Percentiles rank a stretch among this genome's conserved stretches.
phyloP scores from a whole-genome alignment of 2,113 vertebrate species.

The Phyllostomus hastatus region DNA sequence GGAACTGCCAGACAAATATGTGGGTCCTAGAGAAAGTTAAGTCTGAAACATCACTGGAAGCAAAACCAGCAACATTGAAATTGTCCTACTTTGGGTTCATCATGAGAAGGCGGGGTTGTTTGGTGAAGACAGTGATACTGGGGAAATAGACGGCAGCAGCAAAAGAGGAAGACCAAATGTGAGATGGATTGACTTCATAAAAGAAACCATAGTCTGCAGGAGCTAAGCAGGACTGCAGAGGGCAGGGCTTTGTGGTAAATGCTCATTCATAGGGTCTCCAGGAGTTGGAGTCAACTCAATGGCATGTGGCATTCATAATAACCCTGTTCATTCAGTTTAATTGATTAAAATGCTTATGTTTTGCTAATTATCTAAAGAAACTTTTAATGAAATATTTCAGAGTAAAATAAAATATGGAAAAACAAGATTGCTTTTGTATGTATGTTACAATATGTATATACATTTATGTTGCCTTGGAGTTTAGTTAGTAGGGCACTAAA shows the following conservation, averaged over 20 bases:
- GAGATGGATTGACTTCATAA: background rate
- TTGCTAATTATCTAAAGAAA: background rate
- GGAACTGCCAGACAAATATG: background rate
- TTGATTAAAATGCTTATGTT: background rate
- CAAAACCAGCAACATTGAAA: too few relatives aligned
- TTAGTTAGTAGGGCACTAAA: conserved; percentile 1
- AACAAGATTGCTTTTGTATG: background rate
- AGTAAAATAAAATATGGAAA: background rate
- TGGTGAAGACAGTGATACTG: background rate
- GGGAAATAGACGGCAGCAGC: background rate
- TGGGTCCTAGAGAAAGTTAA: background rate
- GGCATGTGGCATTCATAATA: background rate
- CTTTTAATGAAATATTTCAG: background rate
- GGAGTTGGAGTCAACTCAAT: too few relatives aligned
- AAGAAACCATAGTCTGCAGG: background rate
- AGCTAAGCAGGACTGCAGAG: background rate
- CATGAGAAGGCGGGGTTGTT: background rate
- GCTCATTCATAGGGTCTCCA: background rate
- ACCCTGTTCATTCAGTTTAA: background rate
- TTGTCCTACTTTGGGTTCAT: too few relatives aligned
- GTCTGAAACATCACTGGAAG: background rate
- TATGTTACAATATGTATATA: background rate
- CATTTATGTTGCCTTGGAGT: background rate
- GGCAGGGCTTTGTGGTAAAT: too few relatives aligned
- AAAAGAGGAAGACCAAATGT: background rate